Percentiles rank a stretch among this genome's conserved stretches.
These are phyloP conservation scores for Syngnathus scovelli DNA, from an alignment of 2,113 vertebrate species.

Conservation along the genomic window DNA sequence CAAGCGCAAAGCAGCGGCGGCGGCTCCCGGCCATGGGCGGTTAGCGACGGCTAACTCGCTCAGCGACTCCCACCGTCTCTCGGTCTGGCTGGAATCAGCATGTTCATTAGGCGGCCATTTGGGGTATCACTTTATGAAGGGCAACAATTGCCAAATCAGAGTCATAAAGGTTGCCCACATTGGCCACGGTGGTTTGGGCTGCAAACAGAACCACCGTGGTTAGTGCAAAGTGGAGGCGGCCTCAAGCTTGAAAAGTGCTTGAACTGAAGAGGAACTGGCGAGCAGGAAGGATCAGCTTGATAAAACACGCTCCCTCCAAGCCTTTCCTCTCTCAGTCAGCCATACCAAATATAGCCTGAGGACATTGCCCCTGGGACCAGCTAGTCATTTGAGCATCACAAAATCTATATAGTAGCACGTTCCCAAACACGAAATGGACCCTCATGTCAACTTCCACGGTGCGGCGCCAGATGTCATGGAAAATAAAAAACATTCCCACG, in stretches of 20 bases:
- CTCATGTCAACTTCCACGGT: conserved; percentile 20
- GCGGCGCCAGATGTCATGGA: conserved; percentile 51
- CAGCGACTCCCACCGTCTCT: too few relatives aligned
- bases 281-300: conserved; percentile 10
- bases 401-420: neutral
- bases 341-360: conserved; percentile 13
- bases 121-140: too few relatives aligned
- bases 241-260: conserved; percentile 7
- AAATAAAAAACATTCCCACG: conserved; percentile 37
- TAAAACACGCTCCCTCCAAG: neutral
- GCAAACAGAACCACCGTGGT: too few relatives aligned
- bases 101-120: too few relatives aligned
- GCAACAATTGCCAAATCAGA: too few relatives aligned
- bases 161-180: too few relatives aligned
- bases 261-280: neutral
- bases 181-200: too few relatives aligned
- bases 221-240: too few relatives aligned
- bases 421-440: conserved; percentile 11
- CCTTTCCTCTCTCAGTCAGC: conserved; percentile 8
- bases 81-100: too few relatives aligned
- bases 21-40: conserved; percentile 29
- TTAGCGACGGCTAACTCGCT: conserved; percentile 16
- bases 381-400: conserved; percentile 16
- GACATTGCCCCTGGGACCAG: conserved; percentile 19
- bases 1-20: conserved; percentile 10